Base-by-base conservation (phyloP, 2,888 invertebrate genomes). In the Meganola albula region DNA sequence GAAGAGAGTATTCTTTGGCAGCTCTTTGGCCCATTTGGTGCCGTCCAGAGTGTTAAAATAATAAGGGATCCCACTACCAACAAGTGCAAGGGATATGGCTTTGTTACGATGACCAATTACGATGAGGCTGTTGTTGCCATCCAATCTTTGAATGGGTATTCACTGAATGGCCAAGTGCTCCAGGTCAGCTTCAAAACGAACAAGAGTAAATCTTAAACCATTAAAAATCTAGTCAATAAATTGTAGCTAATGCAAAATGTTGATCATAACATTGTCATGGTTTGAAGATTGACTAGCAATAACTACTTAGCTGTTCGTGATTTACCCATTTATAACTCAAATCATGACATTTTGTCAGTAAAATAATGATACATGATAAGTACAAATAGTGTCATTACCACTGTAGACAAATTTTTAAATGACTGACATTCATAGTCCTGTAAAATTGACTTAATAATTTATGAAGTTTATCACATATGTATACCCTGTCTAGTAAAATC, bases 31-130 rank as follows among this genome's bases (percentile, higher is more conserved):
- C 98, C 98, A 26, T 98, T 98, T 71, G 98, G 98, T 63, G 97
- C 97, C 63, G 97, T 98, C 68, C 96, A 97, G 87, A 95, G 94
- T 87, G 97, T 98, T 58, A 98, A 98, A 89, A 97, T 98, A 61
- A 96, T 97, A 73, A 92, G 96, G 67, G 97, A 98, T 88, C 91
- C 95, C 63, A 93, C 95, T 68, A 97, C 97, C 53, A 96, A 96
- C 88, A 98, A 98, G 84, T 98, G 98, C 88, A 98, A 97, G 89
- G 98, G 98, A 48, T 98, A 97, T 83, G 98, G 97, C 56, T 98
- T 98, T 82, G 97, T 98, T 57, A 97, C 97, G 50, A 98, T 98
- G 98, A 97, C 97, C 74, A 97, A 97, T 84, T 98, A 98, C 74
- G 97, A 98, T 68, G 98, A 98, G 84, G 96, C 98, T 40, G 92